These are phyloP conservation scores for Vanacampus margaritifer DNA, from an alignment of 2,113 vertebrate genomes.

Conservation along the genomic window DNA sequence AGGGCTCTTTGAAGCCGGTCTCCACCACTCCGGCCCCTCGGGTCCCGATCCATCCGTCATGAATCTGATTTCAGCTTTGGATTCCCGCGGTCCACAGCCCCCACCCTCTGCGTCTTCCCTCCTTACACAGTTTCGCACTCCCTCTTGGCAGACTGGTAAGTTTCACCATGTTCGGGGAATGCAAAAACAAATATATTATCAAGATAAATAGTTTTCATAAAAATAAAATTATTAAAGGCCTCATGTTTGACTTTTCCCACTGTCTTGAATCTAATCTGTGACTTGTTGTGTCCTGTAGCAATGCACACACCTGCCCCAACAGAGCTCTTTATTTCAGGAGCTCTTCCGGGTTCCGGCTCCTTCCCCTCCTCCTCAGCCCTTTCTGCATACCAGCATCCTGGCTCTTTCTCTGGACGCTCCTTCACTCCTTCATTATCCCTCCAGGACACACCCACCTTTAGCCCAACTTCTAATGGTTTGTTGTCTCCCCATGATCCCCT, in stretches of 20 bases:
- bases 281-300: slow-evolving; percentile 66
- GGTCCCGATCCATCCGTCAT: slow-evolving; percentile 85
- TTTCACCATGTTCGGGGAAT: slow-evolving; percentile 15
- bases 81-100: slow-evolving; percentile 84
- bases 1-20: slow-evolving; percentile 84
- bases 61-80: slow-evolving; percentile 91
- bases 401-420: slow-evolving; percentile 84
- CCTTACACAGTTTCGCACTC: slow-evolving; percentile 87
- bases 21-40: slow-evolving; percentile 81
- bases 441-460: slow-evolving; percentile 84
- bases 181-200: neutral
- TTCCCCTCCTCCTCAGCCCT: slow-evolving; percentile 86
- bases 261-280: neutral
- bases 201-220: neutral
- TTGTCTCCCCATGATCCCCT: slow-evolving; percentile 80
- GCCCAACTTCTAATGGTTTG: slow-evolving; percentile 80
- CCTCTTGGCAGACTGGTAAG: slow-evolving; percentile 90
- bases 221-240: neutral
- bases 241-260: neutral
- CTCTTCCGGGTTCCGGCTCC: slow-evolving; percentile 82
- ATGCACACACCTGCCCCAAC: slow-evolving; percentile 87
- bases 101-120: slow-evolving; percentile 86
- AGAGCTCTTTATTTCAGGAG: slow-evolving; percentile 88
- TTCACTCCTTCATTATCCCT: slow-evolving; percentile 84
- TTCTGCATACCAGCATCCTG: slow-evolving; percentile 88